Percentiles rank a stretch among this genome's conserved stretches.
Conservation (phyloP, 1,140 invertebrate genomes). For the Caenorhabditis tropicalis region DNA sequence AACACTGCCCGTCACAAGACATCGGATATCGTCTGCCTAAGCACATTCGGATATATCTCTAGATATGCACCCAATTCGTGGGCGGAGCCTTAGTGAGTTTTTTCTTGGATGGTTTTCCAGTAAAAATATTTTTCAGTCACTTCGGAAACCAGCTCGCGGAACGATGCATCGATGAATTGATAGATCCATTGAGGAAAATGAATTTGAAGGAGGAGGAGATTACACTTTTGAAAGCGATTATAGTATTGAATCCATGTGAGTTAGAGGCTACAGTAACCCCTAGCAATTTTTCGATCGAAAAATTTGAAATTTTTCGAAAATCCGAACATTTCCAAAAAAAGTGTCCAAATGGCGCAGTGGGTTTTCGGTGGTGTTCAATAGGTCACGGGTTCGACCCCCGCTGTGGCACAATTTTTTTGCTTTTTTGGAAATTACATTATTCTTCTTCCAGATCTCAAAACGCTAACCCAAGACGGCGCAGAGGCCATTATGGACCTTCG, state of each 20-base stretch:
- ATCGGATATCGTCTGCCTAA: conserved; percentile 54
- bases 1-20: conserved; percentile 54
- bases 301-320: too few species aligned
- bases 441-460: conserved; percentile 65
- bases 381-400: too few species aligned
- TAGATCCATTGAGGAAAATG: conserved; percentile 68
- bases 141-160: conserved; percentile 70
- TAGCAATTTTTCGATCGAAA: too few species aligned
- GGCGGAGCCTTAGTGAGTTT: conserved; percentile 57
- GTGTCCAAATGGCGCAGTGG: too few species aligned
- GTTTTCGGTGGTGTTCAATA: too few species aligned
- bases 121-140: conserved; percentile 60
- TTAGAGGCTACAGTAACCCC: not conserved
- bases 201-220: conserved; percentile 72
- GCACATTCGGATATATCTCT: conserved; percentile 59
- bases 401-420: too few species aligned
- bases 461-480: conserved; percentile 63
- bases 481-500: conserved; percentile 70
- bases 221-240: conserved; percentile 70
- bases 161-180: conserved; percentile 66
- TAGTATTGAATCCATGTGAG: conserved; percentile 68
- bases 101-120: not conserved
- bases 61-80: conserved; percentile 44
- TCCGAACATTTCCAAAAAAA: too few species aligned
- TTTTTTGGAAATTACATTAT: too few species aligned